phyloP scores from a whole-genome alignment of 2,888 invertebrate species.

The Helicoverpa assulta region DNA sequence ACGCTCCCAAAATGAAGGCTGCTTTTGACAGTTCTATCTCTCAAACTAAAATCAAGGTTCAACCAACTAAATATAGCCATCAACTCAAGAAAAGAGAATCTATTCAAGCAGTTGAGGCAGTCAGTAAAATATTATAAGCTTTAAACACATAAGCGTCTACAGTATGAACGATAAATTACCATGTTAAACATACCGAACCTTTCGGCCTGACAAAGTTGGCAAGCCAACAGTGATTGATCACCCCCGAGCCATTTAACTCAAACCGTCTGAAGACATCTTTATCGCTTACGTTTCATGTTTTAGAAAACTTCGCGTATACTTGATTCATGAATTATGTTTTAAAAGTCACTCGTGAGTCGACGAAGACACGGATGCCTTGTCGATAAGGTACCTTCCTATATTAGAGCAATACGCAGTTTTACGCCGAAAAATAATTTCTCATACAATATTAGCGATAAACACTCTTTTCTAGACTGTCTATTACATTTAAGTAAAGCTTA shows the following conservation, averaged over 20 bases:
- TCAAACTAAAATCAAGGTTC: not conserved
- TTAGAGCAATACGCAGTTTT: too few relatives aligned
- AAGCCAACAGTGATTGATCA: conserved; percentile 75
- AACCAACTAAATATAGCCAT: not conserved
- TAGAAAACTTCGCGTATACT: conserved; percentile 41
- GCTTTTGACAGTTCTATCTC: not conserved
- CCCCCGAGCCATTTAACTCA: conserved; percentile 64
- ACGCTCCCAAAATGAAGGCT: not conserved
- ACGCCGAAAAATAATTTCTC: too few relatives aligned
- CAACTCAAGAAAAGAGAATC: not conserved
- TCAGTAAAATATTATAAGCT: not conserved
- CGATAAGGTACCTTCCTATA: too few relatives aligned
- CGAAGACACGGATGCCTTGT: not conserved
- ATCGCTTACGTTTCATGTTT: conserved; percentile 62
- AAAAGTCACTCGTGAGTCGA: conserved; percentile 51
- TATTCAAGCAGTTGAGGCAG: not conserved
- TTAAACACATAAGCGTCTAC: conserved; percentile 27
- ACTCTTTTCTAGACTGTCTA: too few relatives aligned
- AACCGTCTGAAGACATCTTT: conserved; percentile 60
- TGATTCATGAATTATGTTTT: conserved; percentile 58
- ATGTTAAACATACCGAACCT: conserved; percentile 59
- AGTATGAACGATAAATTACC: conserved; percentile 56
- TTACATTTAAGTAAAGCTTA: too few relatives aligned
- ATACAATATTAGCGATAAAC: too few relatives aligned
- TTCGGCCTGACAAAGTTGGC: conserved; percentile 72